These are phyloP conservation scores for Hydractinia symbiolongicarpus DNA, from an alignment of 30 jellyfish, hydroid and myxozoan species.

Conservation along the genomic window DNA sequence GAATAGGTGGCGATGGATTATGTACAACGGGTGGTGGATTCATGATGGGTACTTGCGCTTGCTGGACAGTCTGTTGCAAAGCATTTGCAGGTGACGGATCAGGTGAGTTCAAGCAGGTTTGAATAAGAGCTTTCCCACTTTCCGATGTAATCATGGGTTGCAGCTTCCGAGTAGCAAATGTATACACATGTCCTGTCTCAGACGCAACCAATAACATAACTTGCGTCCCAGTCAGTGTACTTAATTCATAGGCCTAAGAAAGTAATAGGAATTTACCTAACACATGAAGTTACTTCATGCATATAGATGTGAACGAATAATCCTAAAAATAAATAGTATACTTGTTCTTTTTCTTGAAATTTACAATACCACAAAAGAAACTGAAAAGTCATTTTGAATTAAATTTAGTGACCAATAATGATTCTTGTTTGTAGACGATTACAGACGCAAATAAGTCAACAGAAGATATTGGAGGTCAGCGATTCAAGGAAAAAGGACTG, in stretches of 20 bases:
- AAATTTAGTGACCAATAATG: too few species aligned
- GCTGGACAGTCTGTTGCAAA: constrained; percentile 9
- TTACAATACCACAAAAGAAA: too few species aligned
- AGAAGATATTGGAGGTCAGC: too few species aligned
- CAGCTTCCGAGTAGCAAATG: constrained; percentile 94
- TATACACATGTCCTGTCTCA: constrained; percentile 97
- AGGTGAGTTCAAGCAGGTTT: constrained; percentile 93
- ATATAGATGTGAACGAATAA: constrained; percentile 9
- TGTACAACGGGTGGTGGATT: constrained; percentile 7
- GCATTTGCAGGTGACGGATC: constrained; percentile 75
- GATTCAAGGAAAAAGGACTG: too few species aligned
- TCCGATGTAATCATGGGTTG: constrained; percentile 99
- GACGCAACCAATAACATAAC: constrained; percentile 97
- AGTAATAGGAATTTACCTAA: background rate
- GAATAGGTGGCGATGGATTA: constrained; percentile 34
- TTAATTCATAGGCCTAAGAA: constrained; percentile 91
- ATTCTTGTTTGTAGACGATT: too few species aligned
- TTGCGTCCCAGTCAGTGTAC: constrained; percentile 98
- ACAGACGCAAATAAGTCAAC: too few species aligned
- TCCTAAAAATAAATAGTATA: background rate
- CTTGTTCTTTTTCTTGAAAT: too few species aligned
- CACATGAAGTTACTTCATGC: background rate
- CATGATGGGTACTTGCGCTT: constrained; percentile 7
- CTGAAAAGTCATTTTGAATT: too few species aligned
- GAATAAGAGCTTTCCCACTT: constrained; percentile 98